Base-by-base conservation (phyloP, 1,140 invertebrate genomes). In the Lepidurus apus region DNA sequence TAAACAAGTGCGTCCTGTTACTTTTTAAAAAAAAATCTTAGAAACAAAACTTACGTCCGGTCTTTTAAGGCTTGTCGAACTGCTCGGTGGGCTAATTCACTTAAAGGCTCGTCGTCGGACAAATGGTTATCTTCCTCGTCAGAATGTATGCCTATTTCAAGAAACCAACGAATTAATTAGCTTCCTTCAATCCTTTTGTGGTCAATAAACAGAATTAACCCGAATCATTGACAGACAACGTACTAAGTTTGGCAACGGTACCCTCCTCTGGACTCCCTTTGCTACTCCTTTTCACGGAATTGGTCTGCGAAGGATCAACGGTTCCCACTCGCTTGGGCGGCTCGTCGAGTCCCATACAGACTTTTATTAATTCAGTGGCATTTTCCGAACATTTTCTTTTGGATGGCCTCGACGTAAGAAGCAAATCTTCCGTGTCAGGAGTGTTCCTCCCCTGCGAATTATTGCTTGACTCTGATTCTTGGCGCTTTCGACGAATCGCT, bases 71-170 rank as follows among this genome's bases (percentile, higher is more conserved):
- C 53, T 65, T 65, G 53, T n/a, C 53, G 53, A 65, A 65, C 53
- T 65, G 53, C 53, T 17, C 53, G 53, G 13, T 65, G 53, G 10
- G 88, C 87, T 44, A 90, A 87, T 82, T 91, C 91, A 81, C 91
- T 91, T 34, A 93, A 86, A 74, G 92, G 92, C 84, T 93, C 92
- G 84, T 93, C 92, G 81, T 92, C 92, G 81, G 93, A 92, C 42
- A 76, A 76, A 24, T 44, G 43, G n/a, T 76, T 47, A 42, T 76
- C 75, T 42, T 76, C 45, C 75, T 47, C 43, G 9, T 47, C 75
- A 6, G 75, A 42, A 76, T 44, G 8, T 9, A 44, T 2, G 11
- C 75, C 75, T 47, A 21, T 42, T 21, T 24, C 10, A 10, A 44
- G 21, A 44, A 44, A 43, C 8, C 24, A 24, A 24, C 17, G 34